Evolutionary conservation across 2,888 invertebrate genomes (phyloP).

Genomic region (Ichneumon xanthorius): DNA sequence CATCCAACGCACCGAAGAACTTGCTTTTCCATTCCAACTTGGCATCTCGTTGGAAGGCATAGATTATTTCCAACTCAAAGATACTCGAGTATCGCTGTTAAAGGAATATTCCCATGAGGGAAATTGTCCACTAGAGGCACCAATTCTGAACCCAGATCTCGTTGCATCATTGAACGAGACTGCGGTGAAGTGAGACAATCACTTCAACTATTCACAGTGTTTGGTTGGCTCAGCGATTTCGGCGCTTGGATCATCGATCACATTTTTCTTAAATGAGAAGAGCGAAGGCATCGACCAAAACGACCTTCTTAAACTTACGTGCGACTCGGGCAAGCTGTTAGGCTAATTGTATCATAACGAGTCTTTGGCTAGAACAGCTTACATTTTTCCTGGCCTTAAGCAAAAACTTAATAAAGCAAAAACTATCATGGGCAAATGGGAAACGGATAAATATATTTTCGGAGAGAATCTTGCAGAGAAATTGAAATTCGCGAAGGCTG

Average conservation of each 20-base stretch:
- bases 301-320: constrained; percentile 31
- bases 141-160: constrained; percentile 62
- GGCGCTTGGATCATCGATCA: constrained; percentile 47
- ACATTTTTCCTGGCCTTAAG: constrained; percentile 61
- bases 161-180: constrained; percentile 54
- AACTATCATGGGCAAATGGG: too few relatives aligned
- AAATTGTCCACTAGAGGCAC: constrained; percentile 59
- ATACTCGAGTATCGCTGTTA: constrained; percentile 58
- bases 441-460: background rate
- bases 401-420: constrained; percentile 17
- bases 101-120: constrained; percentile 61
- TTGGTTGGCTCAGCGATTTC: constrained; percentile 60
- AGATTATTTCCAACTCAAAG: constrained; percentile 58
- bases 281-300: constrained; percentile 37
- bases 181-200: constrained; percentile 62
- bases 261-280: constrained; percentile 36
- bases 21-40: background rate
- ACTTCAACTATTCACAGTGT: constrained; percentile 53
- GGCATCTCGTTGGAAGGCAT: constrained; percentile 49
- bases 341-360: constrained; percentile 29
- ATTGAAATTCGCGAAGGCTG: constrained; percentile 38
- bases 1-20: background rate
- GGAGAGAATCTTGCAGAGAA: constrained; percentile 55
- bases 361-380: constrained; percentile 52
- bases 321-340: constrained; percentile 51